Base-by-base conservation (phyloP, 2,113 vertebrate genomes). In the Tachysurus vachellii region DNA sequence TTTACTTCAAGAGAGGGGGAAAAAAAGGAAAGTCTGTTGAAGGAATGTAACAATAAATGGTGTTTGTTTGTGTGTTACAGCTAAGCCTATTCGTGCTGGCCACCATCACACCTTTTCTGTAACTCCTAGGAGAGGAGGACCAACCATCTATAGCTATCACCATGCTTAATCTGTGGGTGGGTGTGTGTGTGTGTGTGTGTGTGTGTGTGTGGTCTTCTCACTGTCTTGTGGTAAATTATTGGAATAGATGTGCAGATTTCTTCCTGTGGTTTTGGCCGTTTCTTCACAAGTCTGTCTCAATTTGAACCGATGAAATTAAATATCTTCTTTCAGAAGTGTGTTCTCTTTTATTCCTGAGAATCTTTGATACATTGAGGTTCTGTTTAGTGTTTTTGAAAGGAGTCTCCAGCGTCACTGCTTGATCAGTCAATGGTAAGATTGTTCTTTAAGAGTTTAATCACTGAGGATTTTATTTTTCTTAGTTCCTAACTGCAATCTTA, bases 11-110 rank as follows among this genome's bases (percentile, higher is more conserved):
- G 36, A 36, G 36, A 36, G 36, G 21, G 59, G 19, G 5, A 7
- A 70, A 0, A 36, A 70, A 68, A 71, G 42, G 17, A 59, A 17
- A 61, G 7, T 19, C 59, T 61, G 9, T 1, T 61, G 21, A 61
- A 21, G 61, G 61, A 62, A 11, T 62, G 61, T 62, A 62, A 62
- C n/a, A 28, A 28, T 28, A 66, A 66, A 66, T 28, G 10, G 64
- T 31, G n/a, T 68, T 26, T 66, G 36, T 86, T n/a, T 66, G 21
- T 91, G 36, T 89, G 13, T 88, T 89, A 44, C 91, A 99, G 98
- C 96, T 21, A 99, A 99, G 88, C 97, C 98, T 86, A 97, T 99
- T 93, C 95, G 97, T 77, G 95, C 97, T 0, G 97, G 97, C 47
- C 98, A 98, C 62, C 97, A 97, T 81, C 96, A 96, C 0, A 95